Evolutionary conservation across 2,888 invertebrate genomes (phyloP), one percentile per base, ranked within the genome.

Genomic region (Meliscaeva auricollis): DNA sequence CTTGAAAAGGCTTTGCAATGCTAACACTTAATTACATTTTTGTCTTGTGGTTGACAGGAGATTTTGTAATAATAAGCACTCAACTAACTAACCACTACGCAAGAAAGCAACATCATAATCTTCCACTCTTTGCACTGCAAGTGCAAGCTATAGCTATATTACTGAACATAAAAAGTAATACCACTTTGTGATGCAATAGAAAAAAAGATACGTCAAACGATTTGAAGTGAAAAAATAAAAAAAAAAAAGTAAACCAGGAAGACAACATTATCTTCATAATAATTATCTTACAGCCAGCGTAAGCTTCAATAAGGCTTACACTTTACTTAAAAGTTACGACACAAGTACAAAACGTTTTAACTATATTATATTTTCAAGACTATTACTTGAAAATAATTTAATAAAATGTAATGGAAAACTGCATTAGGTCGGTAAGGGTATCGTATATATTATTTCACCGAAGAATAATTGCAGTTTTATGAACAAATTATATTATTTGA

Each of bases 151-250:
- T 54, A 26, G 17, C 35, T n/a, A n/a, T n/a, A n/a, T n/a, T n/a
- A n/a, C n/a, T n/a, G n/a, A 13, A 22, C 46, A 56, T 9, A 66
- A 66, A 75, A 75, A 66, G 48, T 26, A 30, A 68, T 58, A 50
- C 48, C 38, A 68, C 66, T 66, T 38, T 22, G 26, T 75, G 66
- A 66, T 38, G 75, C 38, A 76, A 76, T 68, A 17, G 22, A 70
- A 6, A 54, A 1, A 15, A 8, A 22, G 30, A 9, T 44, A 26
- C 48, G 38, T 48, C 35, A 38, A 38, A 9, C 38, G 38, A 58
- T 58, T 48, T 38, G 35, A 68, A 68, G 22, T 35, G 32, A 66
- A 66, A 32, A 54, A 50, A 50, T 22, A 41, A 64, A n/a, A 46
- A 48, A 48, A 50, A 68, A 54, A 58, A 20, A 7, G 20, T 20